phyloP scores from a whole-genome alignment of 2,113 vertebrate genomes.

The Sander lucioperca region DNA sequence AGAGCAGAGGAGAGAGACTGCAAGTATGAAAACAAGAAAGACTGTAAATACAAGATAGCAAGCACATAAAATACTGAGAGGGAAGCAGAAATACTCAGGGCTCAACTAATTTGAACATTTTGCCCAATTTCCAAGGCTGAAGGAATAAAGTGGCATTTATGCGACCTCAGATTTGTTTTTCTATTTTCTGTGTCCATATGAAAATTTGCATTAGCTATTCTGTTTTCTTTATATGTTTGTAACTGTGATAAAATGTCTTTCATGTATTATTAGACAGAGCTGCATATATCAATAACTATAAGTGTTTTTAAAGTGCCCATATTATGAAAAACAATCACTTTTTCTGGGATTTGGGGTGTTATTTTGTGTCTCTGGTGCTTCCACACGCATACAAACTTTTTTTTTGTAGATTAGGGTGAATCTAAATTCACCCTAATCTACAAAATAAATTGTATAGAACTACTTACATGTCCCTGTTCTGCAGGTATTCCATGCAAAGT shows the following conservation, averaged over 20 bases:
- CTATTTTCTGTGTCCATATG: not conserved
- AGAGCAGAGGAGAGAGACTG: slow-evolving; percentile 53
- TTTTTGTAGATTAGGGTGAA: no score
- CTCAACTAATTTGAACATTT: slow-evolving; percentile 15
- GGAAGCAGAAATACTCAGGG: slow-evolving; percentile 1
- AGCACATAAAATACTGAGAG: slow-evolving; percentile 32
- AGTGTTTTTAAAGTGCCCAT: not conserved
- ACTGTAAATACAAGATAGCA: slow-evolving; percentile 69
- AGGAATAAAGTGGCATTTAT: slow-evolving; percentile 22
- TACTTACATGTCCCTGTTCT: no score
- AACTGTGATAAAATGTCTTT: not conserved
- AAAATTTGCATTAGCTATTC: slow-evolving; percentile 1
- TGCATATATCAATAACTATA: not conserved
- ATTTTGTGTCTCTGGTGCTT: no score
- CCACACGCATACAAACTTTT: no score
- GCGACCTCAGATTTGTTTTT: not conserved
- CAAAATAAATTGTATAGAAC: no score
- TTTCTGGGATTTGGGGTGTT: no score
- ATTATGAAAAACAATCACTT: no score
- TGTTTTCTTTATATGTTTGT: not conserved
- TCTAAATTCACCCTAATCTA: no score
- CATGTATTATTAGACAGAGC: slow-evolving; percentile 10
- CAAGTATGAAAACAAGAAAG: slow-evolving; percentile 45
- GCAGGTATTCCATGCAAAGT: no score
- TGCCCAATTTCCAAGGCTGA: not conserved